Conservation (phyloP, 1,140 invertebrate genomes). For the Colletes latitarsis region DNA sequence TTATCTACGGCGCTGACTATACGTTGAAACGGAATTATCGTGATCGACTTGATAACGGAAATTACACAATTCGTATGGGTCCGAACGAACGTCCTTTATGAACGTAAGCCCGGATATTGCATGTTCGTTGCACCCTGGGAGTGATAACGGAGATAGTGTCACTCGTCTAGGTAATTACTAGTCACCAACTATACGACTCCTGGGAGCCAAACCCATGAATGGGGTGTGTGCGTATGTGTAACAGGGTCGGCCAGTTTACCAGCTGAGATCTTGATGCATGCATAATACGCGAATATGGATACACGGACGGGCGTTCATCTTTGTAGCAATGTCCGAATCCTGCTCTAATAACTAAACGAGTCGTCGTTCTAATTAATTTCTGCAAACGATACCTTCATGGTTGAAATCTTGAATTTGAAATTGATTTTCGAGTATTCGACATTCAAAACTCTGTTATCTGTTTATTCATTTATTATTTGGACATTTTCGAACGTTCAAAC, state of each 20-base stretch:
- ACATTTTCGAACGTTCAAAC: no score
- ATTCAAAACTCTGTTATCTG: no score
- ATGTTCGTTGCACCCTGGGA: slow-evolving; percentile 35
- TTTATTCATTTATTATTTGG: no score
- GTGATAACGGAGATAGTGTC: slow-evolving; percentile 51
- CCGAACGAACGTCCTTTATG: slow-evolving; percentile 2
- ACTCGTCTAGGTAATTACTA: slow-evolving; percentile 52
- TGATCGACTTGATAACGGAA: not conserved
- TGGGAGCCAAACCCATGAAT: slow-evolving; percentile 24
- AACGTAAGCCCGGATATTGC: slow-evolving; percentile 9
- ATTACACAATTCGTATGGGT: not conserved
- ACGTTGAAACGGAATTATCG: not conserved
- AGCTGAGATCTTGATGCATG: not conserved
- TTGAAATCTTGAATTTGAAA: no score
- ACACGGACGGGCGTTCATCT: not conserved
- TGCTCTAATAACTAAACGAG: not conserved
- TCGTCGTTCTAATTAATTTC: no score
- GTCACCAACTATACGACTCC: slow-evolving; percentile 44
- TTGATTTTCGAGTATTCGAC: no score
- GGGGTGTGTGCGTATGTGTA: not conserved
- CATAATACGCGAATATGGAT: slow-evolving; percentile 24
- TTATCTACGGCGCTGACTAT: not conserved
- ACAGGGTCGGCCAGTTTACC: not conserved
- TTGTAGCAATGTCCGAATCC: not conserved
- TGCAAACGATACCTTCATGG: no score